Percentiles rank a stretch among this genome's conserved stretches.
Conservation (phyloP, 2,888 invertebrate species). For the Andrena flavipes region DNA sequence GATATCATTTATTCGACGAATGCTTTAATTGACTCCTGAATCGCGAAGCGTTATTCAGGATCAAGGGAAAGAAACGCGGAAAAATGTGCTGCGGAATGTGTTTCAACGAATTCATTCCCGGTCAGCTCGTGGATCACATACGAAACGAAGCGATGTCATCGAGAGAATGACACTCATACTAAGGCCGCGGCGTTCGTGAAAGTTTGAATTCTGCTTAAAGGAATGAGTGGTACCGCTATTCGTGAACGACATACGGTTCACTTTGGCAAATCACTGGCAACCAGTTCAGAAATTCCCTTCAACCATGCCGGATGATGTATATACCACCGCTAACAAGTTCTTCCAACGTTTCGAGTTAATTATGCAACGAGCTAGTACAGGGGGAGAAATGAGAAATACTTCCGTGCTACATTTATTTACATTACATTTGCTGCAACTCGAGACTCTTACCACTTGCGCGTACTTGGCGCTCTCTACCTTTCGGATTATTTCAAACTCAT, state of each 20-base stretch:
- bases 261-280: slow-evolving; percentile 70
- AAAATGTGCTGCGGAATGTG: background rate
- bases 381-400: background rate
- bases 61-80: background rate
- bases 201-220: slow-evolving; percentile 70
- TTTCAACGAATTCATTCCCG: slow-evolving; percentile 5
- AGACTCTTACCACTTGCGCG: background rate
- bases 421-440: background rate
- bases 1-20: background rate
- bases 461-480: background rate
- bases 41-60: background rate
- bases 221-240: slow-evolving; percentile 80
- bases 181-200: slow-evolving; percentile 58
- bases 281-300: slow-evolving; percentile 67
- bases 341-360: slow-evolving; percentile 21
- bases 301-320: slow-evolving; percentile 20
- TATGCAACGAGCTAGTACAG: slow-evolving; percentile 4
- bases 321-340: slow-evolving; percentile 4
- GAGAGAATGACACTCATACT: slow-evolving; percentile 53
- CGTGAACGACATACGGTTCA: slow-evolving; percentile 81
- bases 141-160: slow-evolving; percentile 42
- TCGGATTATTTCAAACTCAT: background rate
- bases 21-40: background rate
- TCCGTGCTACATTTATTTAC: slow-evolving; percentile 2
- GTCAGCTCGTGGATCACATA: slow-evolving; percentile 46